Conservation (phyloP, 2,113 vertebrate species). For the Indicator maculatus region DNA sequence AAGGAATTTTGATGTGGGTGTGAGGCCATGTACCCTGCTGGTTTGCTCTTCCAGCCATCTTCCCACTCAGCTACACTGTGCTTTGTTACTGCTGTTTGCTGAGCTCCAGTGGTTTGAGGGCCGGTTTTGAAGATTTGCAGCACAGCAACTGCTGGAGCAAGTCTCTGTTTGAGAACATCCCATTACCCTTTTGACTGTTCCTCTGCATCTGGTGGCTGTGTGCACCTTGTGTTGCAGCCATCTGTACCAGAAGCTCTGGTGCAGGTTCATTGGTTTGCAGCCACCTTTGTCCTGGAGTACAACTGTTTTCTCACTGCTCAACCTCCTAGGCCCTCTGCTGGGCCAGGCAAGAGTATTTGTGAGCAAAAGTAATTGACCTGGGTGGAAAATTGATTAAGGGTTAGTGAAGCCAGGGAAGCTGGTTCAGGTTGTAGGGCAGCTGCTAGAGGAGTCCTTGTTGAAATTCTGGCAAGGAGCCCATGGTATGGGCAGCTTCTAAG, state of each 20-base stretch:
- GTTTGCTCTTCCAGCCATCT: background rate
- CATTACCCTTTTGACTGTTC: rapidly evolving
- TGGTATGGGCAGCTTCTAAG: background rate
- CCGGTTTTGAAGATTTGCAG: background rate
- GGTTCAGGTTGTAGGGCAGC: background rate
- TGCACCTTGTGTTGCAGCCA: background rate
- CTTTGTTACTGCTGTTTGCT: background rate
- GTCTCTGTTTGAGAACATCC: background rate
- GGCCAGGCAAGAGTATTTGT: background rate
- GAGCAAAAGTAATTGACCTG: background rate
- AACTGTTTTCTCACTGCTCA: background rate
- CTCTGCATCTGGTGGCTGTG: background rate
- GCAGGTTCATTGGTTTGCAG: background rate
- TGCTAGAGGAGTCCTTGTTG: background rate
- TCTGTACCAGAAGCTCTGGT: background rate
- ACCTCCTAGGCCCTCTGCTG: background rate
- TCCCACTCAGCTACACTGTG: rapidly evolving
- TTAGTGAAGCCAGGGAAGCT: background rate
- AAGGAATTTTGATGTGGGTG: background rate
- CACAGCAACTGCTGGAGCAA: rapidly evolving
- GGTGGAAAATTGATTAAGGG: background rate
- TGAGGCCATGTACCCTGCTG: background rate
- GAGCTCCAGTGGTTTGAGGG: background rate
- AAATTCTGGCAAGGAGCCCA: background rate
- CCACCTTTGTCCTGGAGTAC: background rate